These are phyloP conservation scores for Drosophila multiciliata DNA, from an alignment of 2,888 invertebrate genomes.

Conservation along the genomic window DNA sequence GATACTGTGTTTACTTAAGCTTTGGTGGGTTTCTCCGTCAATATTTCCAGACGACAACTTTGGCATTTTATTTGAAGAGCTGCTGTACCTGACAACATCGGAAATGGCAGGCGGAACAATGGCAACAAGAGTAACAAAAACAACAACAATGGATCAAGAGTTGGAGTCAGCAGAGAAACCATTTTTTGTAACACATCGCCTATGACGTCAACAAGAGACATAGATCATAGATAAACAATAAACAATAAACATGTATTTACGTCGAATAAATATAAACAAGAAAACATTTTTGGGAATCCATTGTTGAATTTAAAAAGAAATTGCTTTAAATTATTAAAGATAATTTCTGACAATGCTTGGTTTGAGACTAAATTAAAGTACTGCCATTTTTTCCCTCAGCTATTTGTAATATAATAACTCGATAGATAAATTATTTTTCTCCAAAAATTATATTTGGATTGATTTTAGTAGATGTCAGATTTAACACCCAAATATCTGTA, in stretches of 20 bases:
- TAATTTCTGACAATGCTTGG: neutral
- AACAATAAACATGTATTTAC: constrained; percentile 33
- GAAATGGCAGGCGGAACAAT: constrained; percentile 32
- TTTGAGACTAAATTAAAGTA: neutral
- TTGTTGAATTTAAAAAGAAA: neutral
- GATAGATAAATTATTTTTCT: neutral
- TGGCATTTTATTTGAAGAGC: constrained; percentile 60
- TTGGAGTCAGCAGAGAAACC: constrained; percentile 39
- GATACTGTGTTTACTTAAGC: constrained; percentile 46
- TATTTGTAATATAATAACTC: neutral
- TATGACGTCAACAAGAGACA: constrained; percentile 45
- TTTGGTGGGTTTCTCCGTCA: constrained; percentile 24
- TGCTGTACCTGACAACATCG: constrained; percentile 54
- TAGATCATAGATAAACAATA: constrained; percentile 36
- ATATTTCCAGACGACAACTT: constrained; percentile 48
- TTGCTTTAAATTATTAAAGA: neutral
- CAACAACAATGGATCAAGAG: constrained; percentile 8
- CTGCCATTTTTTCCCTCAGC: fast-evolving
- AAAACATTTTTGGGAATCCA: constrained; percentile 8
- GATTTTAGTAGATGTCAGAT: neutral
- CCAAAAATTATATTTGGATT: neutral
- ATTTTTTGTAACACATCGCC: constrained; percentile 38
- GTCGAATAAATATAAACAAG: constrained; percentile 18
- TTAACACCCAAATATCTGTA: neutral
- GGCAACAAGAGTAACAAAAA: constrained; percentile 13